Evolutionary conservation across 2,797 vertebrate species (phyloP), one percentile per base, ranked within the genome.

Genomic region (Spondyliosoma cantharus): DNA sequence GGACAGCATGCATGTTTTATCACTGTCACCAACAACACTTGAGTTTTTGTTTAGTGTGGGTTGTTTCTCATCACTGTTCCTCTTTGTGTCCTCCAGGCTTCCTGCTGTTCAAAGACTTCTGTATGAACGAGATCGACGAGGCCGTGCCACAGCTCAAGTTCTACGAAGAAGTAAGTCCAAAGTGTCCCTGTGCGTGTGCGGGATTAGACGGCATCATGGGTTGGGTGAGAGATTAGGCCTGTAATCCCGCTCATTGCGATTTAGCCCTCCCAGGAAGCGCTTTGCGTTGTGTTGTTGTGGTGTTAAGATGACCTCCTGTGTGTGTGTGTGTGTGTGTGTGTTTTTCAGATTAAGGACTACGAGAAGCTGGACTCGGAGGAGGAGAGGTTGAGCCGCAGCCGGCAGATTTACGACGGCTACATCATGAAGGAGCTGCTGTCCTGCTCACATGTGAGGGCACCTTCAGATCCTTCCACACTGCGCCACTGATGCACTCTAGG

Each of bases 371-470:
- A 98, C 87, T 98, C 95, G 0, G 97, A 99, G 87, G 97, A 97
- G 49, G 98, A 98, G 66, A 92, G 98, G 16, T 83, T 96, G 79
- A 93, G 87, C 76, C 93, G 97, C 59, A 99, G 98, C 85, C 94
- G 97, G 25, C 96, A 97, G 86, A 98, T 99, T 63, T 99, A 99
- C 1, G 97, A 99, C 59, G 94, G 94, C 4, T 98, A 97, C 90
- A 97, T 99, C 87, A 99, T 99, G 98, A 98, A 97, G 94, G 98
- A 99, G 93, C 96, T 99, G 16, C 96, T 99, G 25, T 97, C 97
- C 25, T 97, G 96, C 87, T 98, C 98, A 3, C 98, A 99, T 0
- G 98, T 99, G 91, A 90, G 96, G 20, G 1, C 56, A 7, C 37
- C 7, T 46, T 58, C 70, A 66, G 3, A 1, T 16, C 22, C 24